These are phyloP conservation scores for Hoplostethus mediterraneus DNA, from an alignment of 2,797 vertebrate genomes.

Conservation along the genomic window DNA sequence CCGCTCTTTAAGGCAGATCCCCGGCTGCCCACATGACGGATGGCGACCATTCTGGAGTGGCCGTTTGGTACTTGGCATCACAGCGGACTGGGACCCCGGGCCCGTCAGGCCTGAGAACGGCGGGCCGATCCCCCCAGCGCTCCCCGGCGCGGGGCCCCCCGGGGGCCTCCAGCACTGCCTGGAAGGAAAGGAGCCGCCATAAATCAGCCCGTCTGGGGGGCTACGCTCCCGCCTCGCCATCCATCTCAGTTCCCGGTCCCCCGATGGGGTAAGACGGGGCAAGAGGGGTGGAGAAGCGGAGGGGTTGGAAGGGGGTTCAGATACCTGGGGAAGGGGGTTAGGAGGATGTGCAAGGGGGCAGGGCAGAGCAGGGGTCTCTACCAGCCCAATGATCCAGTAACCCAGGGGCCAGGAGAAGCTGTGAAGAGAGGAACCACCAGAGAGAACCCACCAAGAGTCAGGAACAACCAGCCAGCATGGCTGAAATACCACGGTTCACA, in stretches of 20 bases:
- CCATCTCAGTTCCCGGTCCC: slow-evolving; percentile 82
- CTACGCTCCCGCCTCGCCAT: slow-evolving; percentile 71
- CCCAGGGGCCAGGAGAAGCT: slow-evolving; percentile 47
- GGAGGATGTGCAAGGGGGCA: slow-evolving; percentile 37
- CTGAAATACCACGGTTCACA: background rate
- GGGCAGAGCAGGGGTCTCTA: slow-evolving; percentile 49
- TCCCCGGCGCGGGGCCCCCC: slow-evolving; percentile 84
- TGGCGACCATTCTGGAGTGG: slow-evolving; percentile 88
- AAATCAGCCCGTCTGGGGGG: slow-evolving; percentile 91
- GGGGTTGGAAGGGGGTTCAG: slow-evolving; percentile 49
- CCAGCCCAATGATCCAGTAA: slow-evolving; percentile 57
- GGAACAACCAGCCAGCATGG: background rate
- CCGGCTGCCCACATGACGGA: slow-evolving; percentile 89
- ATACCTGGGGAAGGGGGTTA: slow-evolving; percentile 55
- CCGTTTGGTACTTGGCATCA: slow-evolving; percentile 90
- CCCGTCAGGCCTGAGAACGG: slow-evolving; percentile 85
- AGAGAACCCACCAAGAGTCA: slow-evolving; percentile 50
- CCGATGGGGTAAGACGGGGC: slow-evolving; percentile 48
- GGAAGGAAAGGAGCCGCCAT: slow-evolving; percentile 89
- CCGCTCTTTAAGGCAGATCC: slow-evolving; percentile 85
- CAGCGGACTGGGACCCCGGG: slow-evolving; percentile 82
- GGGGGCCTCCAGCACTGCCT: slow-evolving; percentile 83
- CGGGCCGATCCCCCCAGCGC: slow-evolving; percentile 81
- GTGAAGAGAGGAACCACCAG: slow-evolving; percentile 56
- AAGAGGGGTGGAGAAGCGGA: slow-evolving; percentile 58